Evolutionary conservation across 2,113 vertebrate species (phyloP).

Genomic region (Loxodonta africana): DNA sequence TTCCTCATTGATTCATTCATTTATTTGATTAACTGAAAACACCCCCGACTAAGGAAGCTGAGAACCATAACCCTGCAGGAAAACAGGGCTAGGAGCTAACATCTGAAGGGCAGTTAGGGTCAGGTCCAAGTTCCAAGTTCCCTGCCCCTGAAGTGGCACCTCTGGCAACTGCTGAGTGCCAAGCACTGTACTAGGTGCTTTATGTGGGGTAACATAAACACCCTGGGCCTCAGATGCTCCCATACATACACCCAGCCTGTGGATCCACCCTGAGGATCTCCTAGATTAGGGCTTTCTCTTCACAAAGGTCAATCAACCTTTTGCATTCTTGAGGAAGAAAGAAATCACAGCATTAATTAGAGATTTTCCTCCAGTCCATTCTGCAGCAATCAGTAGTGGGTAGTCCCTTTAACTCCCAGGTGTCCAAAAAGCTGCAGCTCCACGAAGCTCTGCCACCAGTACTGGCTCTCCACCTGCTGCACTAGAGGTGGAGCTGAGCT

Average conservation of each 20-base stretch:
- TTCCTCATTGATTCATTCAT: slow-evolving; percentile 46
- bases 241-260: not conserved
- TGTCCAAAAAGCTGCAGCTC: not conserved
- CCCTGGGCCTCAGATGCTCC: not conserved
- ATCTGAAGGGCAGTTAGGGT: not conserved
- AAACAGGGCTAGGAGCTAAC: not conserved
- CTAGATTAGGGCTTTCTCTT: slow-evolving; percentile 47
- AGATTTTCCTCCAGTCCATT: slow-evolving; percentile 57
- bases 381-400: slow-evolving; percentile 55
- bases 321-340: slow-evolving; percentile 44
- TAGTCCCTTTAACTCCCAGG: not conserved
- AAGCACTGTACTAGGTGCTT: slow-evolving; percentile 25
- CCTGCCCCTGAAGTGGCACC: not conserved
- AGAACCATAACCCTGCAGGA: not conserved
- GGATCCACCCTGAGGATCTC: not conserved
- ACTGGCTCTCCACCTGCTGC: not conserved
- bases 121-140: not conserved
- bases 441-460: not conserved
- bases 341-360: slow-evolving; percentile 66
- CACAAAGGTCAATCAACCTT: slow-evolving; percentile 43
- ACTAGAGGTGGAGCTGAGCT: not conserved
- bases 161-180: not conserved
- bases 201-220: slow-evolving; percentile 24
- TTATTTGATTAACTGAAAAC: slow-evolving; percentile 75
- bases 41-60: not conserved